phyloP scores from a whole-genome alignment of 1,140 invertebrate species.

The Brachionus calyciflorus region DNA sequence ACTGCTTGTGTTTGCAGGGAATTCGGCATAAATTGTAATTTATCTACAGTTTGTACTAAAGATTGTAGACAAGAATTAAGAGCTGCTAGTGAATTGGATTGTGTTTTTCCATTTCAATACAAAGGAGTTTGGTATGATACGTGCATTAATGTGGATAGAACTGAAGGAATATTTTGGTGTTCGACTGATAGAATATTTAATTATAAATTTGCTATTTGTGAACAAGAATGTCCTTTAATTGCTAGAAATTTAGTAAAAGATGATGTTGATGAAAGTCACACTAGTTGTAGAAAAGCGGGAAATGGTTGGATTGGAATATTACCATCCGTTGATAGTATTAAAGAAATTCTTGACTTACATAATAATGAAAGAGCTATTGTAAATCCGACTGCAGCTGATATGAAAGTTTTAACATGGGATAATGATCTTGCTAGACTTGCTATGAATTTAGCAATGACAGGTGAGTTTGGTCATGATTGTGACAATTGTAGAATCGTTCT shows the following conservation, averaged over 20 bases:
- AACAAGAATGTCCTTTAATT: constrained; percentile 20
- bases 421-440: constrained; percentile 14
- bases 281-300: background rate
- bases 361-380: constrained; percentile 22
- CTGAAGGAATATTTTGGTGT: constrained; percentile 5
- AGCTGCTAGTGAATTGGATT: background rate
- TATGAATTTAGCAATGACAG: background rate
- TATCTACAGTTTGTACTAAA: background rate
- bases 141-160: constrained; percentile 23
- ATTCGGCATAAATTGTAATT: constrained; percentile 11
- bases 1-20: background rate
- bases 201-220: background rate
- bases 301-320: background rate
- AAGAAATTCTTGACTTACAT: background rate
- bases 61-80: background rate
- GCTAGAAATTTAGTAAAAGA: background rate
- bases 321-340: background rate
- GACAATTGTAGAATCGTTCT: constrained; percentile 14
- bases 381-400: background rate
- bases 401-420: constrained; percentile 35
- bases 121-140: constrained; percentile 44
- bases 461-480: constrained; percentile 19
- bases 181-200: background rate
- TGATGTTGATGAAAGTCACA: background rate
- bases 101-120: constrained; percentile 41